Evolutionary conservation across 2,113 vertebrate genomes (phyloP).

Genomic region (Perccottus glenii): DNA sequence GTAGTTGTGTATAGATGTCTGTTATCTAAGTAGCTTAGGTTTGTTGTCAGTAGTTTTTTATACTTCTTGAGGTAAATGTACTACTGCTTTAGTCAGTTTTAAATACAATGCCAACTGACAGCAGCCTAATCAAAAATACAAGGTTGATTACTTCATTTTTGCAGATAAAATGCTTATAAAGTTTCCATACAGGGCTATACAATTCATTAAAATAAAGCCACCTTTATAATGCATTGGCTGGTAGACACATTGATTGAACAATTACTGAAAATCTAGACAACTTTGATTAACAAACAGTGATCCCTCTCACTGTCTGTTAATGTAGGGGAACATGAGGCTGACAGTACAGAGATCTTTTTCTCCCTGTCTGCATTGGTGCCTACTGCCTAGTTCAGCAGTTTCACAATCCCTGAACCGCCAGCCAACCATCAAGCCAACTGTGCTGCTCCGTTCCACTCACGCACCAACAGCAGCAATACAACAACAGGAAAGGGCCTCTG

Average conservation of each 20-base stretch:
- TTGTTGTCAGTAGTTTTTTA: too few species aligned
- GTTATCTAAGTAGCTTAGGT: too few species aligned
- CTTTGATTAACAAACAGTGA: slow-evolving; percentile 68
- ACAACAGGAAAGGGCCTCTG: slow-evolving; percentile 76
- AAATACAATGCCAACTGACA: too few species aligned
- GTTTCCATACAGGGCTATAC: too few species aligned
- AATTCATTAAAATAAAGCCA: too few species aligned
- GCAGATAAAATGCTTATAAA: too few species aligned
- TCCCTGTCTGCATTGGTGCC: slow-evolving; percentile 59
- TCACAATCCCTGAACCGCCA: slow-evolving; percentile 74
- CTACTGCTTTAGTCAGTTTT: too few species aligned
- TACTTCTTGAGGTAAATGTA: too few species aligned
- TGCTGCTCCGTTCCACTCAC: slow-evolving; percentile 67
- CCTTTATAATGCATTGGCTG: slow-evolving; percentile 69
- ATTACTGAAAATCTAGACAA: not conserved
- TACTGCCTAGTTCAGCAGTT: slow-evolving; percentile 82
- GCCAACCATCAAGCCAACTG: slow-evolving; percentile 61
- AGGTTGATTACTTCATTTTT: too few species aligned
- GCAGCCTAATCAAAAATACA: too few species aligned
- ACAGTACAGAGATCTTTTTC: slow-evolving; percentile 74
- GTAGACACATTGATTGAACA: slow-evolving; percentile 52
- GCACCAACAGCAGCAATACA: slow-evolving; percentile 65
- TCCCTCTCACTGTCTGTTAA: too few species aligned
- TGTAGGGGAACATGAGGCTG: slow-evolving; percentile 69
- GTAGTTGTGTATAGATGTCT: too few species aligned